Percentiles rank a stretch among this genome's conserved stretches.
Conservation (phyloP, 2,888 invertebrate genomes). For the Eustalomyia histrio region DNA sequence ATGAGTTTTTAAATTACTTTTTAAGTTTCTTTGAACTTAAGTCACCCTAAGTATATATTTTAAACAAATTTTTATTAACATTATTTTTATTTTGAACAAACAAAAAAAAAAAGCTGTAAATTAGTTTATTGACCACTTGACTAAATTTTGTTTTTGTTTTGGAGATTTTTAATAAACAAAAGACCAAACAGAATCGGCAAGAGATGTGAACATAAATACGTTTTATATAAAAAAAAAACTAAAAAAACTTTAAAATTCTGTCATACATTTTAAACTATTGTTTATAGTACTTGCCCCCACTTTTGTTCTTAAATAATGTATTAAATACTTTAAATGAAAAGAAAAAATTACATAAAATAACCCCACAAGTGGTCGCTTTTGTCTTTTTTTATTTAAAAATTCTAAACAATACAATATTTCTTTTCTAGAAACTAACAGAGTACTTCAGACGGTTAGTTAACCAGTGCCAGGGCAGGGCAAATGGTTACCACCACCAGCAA, state of each 20-base stretch:
- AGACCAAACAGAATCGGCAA: background rate
- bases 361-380: slow-evolving; percentile 60
- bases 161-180: background rate
- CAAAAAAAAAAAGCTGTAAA: background rate
- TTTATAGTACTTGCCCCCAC: background rate
- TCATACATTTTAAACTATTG: background rate
- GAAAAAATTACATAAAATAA: slow-evolving; percentile 26
- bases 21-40: background rate
- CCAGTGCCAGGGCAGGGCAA: background rate
- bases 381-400: slow-evolving; percentile 22
- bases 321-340: slow-evolving; percentile 59
- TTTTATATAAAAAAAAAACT: background rate
- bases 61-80: background rate
- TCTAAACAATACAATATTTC: slow-evolving; percentile 2
- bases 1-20: too few species aligned
- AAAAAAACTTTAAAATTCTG: background rate
- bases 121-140: background rate
- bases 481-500: background rate
- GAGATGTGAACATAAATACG: background rate
- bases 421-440: background rate
- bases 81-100: background rate
- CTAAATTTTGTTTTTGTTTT: background rate
- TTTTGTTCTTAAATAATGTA: slow-evolving; percentile 18
- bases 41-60: background rate
- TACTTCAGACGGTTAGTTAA: background rate